Conservation (phyloP, 2,888 invertebrate genomes). For the Xanthia icteritia region DNA sequence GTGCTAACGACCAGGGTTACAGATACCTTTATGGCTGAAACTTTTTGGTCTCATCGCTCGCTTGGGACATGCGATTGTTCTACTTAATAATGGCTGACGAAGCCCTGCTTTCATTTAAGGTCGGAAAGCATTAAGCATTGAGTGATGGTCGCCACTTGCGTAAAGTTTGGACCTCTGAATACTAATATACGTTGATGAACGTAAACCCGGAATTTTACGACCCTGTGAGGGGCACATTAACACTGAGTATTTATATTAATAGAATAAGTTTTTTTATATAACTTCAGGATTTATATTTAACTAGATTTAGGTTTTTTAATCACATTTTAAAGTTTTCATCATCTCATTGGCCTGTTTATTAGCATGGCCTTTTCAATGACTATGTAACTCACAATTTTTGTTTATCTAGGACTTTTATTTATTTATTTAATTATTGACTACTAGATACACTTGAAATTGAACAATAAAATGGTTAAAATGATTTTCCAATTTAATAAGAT, state of each 20-base stretch:
- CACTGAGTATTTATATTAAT: slow-evolving; percentile 46
- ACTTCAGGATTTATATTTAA: slow-evolving; percentile 21
- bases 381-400: no score
- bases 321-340: background rate
- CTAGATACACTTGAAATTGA: no score
- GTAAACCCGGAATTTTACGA: slow-evolving; percentile 56
- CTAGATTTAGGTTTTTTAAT: background rate
- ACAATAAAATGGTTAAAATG: no score
- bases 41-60: slow-evolving; percentile 70
- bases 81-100: slow-evolving; percentile 68
- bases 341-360: slow-evolving; percentile 2
- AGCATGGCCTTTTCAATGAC: background rate
- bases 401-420: no score
- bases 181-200: slow-evolving; percentile 64
- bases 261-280: slow-evolving; percentile 53
- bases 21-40: slow-evolving; percentile 61
- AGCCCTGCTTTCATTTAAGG: slow-evolving; percentile 60
- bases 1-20: slow-evolving; percentile 42
- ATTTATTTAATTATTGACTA: no score
- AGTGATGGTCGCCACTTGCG: slow-evolving; percentile 59
- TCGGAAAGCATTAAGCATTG: slow-evolving; percentile 65
- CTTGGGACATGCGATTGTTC: slow-evolving; percentile 65
- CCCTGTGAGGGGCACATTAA: slow-evolving; percentile 27
- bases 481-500: no score
- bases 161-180: slow-evolving; percentile 60